Percentiles rank a stretch among this genome's conserved stretches.
These are phyloP conservation scores for Aphelocoma coerulescens DNA, from an alignment of 2,113 vertebrate genomes.

Conservation along the genomic window DNA sequence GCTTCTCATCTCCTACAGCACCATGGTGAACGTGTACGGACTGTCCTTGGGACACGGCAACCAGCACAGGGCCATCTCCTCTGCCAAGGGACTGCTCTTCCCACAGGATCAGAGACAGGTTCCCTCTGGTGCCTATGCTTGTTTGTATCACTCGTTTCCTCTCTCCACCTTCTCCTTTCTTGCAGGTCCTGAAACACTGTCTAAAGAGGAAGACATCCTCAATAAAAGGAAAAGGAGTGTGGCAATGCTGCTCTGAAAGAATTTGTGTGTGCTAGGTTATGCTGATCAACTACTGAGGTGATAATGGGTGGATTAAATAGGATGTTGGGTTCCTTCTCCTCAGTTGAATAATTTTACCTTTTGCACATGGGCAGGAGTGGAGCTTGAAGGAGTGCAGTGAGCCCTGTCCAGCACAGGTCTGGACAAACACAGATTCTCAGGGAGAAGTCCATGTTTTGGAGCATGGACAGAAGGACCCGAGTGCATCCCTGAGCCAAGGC, in stretches of 20 bases:
- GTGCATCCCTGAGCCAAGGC: background rate
- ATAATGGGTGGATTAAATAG: background rate
- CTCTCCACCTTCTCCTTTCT: background rate
- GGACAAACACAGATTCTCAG: background rate
- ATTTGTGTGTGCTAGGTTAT: background rate
- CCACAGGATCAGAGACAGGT: background rate
- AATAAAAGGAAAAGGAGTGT: background rate
- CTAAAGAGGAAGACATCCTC: background rate
- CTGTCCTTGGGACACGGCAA: background rate
- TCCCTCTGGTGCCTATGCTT: background rate
- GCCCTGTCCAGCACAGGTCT: background rate
- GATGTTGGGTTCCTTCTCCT: background rate
- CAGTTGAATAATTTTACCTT: background rate
- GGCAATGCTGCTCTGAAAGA: background rate
- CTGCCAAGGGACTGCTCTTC: background rate
- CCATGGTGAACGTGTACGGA: fast-evolving
- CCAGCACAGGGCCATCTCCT: background rate
- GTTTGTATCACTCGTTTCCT: background rate
- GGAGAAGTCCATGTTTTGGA: background rate
- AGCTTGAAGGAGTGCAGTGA: background rate
- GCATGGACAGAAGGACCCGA: fast-evolving
- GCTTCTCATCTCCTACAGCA: background rate
- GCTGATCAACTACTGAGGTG: background rate
- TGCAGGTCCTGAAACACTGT: background rate
- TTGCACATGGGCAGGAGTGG: background rate